Conservation (phyloP, 2,888 invertebrate species). For the Drosophila rubida region DNA sequence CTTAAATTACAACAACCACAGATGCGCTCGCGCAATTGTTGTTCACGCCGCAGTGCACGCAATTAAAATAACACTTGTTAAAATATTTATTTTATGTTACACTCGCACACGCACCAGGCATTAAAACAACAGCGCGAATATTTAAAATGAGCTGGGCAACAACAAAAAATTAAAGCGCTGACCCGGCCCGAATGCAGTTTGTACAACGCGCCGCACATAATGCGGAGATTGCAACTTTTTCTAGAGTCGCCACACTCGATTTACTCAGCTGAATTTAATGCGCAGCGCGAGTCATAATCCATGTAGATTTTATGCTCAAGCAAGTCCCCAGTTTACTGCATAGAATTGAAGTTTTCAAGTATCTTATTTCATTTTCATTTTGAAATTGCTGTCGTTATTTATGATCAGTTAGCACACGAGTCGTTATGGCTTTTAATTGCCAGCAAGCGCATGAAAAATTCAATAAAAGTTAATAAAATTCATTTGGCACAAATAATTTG, state of each 20-base stretch:
- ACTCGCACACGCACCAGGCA: neutral
- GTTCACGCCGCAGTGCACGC: constrained; percentile 61
- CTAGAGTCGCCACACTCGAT: constrained; percentile 15
- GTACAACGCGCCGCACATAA: constrained; percentile 20
- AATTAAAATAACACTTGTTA: constrained; percentile 77
- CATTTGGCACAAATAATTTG: constrained; percentile 39
- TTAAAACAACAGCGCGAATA: constrained; percentile 18
- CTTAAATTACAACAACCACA: constrained; percentile 52
- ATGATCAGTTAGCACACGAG: neutral
- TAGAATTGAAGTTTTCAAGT: neutral
- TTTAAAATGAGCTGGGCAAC: constrained; percentile 30
- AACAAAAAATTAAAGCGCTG: constrained; percentile 63
- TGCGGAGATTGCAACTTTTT: constrained; percentile 28
- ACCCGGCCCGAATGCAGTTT: constrained; percentile 38
- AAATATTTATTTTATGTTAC: constrained; percentile 73
- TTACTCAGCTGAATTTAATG: constrained; percentile 1
- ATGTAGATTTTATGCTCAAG: neutral
- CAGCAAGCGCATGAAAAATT: neutral
- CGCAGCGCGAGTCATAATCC: neutral
- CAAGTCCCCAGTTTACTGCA: neutral
- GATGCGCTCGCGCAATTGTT: constrained; percentile 11
- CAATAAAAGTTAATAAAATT: constrained; percentile 47
- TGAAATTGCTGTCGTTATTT: neutral
- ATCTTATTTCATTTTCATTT: neutral
- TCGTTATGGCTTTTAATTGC: constrained; percentile 10